phyloP scores from a whole-genome alignment of 2,797 vertebrate species.

The Carapus acus region DNA sequence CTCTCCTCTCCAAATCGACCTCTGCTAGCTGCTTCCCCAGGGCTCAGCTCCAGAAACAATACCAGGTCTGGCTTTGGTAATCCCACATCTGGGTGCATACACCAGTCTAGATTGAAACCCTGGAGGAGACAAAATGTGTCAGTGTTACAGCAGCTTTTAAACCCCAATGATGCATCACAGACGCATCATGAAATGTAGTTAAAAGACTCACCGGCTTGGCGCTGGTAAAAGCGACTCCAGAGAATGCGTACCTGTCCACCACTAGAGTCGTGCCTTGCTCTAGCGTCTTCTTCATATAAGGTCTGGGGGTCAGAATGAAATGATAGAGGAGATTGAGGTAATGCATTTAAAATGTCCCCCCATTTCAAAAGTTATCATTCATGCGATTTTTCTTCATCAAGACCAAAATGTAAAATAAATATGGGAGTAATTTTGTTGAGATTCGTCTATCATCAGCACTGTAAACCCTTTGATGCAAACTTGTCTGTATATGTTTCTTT shows the following conservation, averaged over 20 bases:
- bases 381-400: too few relatives aligned
- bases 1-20: conserved; percentile 82
- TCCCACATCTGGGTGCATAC: conserved; percentile 83
- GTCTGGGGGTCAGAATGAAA: conserved; percentile 65
- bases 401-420: too few relatives aligned
- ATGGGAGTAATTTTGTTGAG: too few relatives aligned
- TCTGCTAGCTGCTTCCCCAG: conserved; percentile 68
- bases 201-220: conserved; percentile 83
- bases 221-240: conserved; percentile 90
- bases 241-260: conserved; percentile 93
- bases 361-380: too few relatives aligned
- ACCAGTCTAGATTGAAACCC: conserved; percentile 90
- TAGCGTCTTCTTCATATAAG: conserved; percentile 83
- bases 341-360: too few relatives aligned
- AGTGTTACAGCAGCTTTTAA: not conserved
- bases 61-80: conserved; percentile 94
- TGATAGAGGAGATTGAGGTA: too few relatives aligned
- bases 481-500: too few relatives aligned
- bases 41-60: conserved; percentile 81
- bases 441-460: too few relatives aligned
- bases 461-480: too few relatives aligned
- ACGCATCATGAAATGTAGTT: not conserved
- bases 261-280: conserved; percentile 82
- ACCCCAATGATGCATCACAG: not conserved
- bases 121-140: conserved; percentile 44